Percentiles rank a stretch among this genome's conserved stretches.
phyloP scores from a whole-genome alignment of 2,113 vertebrate genomes.

The Barbus barbus region DNA sequence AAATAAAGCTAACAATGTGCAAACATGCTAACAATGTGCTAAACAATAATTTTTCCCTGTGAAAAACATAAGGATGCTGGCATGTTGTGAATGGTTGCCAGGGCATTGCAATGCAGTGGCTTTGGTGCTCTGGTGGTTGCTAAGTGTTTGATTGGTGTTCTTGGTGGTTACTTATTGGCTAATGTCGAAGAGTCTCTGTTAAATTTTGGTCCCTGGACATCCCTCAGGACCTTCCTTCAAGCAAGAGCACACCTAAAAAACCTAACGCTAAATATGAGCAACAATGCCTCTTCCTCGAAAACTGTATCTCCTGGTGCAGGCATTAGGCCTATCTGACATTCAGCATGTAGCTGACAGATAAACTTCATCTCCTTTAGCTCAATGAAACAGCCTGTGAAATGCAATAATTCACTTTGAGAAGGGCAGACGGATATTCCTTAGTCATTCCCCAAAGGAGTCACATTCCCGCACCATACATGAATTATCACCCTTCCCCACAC shows the following conservation, averaged over 20 bases:
- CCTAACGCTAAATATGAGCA: not conserved
- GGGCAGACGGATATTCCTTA: not conserved
- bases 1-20: no score
- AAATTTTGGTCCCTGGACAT: not conserved
- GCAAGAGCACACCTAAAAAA: not conserved
- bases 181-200: not conserved
- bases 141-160: not conserved
- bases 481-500: not conserved
- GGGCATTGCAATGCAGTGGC: no score
- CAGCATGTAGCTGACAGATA: conserved; percentile 19
- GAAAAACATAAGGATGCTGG: no score
- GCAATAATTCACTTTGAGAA: conserved; percentile 3
- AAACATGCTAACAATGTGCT: no score
- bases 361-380: conserved; percentile 26
- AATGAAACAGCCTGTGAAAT: conserved; percentile 35
- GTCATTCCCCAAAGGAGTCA: not conserved
- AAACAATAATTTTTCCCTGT: no score
- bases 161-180: not conserved
- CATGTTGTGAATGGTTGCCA: no score
- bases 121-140: no score
- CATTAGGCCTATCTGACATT: not conserved
- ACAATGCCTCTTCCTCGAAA: not conserved
- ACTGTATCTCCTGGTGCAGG: not conserved
- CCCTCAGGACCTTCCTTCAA: not conserved
- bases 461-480: not conserved